phyloP scores from a whole-genome alignment of 1,140 invertebrate genomes.

The Lethocerus indicus region DNA sequence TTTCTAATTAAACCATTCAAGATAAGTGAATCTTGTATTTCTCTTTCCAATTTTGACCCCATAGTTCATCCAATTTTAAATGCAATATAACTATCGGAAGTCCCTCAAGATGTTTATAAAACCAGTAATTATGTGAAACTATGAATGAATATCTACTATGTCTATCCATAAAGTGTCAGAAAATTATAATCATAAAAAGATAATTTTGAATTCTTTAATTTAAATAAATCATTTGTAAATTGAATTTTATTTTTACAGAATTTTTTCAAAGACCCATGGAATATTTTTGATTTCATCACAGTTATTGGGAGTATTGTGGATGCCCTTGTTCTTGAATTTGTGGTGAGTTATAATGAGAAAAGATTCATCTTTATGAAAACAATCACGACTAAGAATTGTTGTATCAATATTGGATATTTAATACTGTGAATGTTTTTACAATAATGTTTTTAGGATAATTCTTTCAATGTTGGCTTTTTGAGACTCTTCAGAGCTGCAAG shows the following conservation, averaged over 20 bases:
- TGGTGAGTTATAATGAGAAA: constrained; percentile 38
- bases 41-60: too few species aligned
- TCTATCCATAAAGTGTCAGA: too few species aligned
- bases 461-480: constrained; percentile 96
- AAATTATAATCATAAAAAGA: too few species aligned
- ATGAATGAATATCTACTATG: too few species aligned
- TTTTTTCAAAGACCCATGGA: constrained; percentile 99
- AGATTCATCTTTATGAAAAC: neutral
- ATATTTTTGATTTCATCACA: constrained; percentile 99
- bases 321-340: constrained; percentile 93
- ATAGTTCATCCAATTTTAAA: too few species aligned
- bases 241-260: constrained; percentile 51
- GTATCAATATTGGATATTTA: neutral
- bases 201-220: neutral
- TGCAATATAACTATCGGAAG: too few species aligned
- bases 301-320: constrained; percentile 99
- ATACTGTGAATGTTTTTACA: neutral
- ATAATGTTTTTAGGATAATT: constrained; percentile 52
- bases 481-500: constrained; percentile 96
- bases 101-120: too few species aligned
- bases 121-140: too few species aligned
- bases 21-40: too few species aligned
- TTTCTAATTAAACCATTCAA: too few species aligned
- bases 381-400: neutral
- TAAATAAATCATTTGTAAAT: too few species aligned